Percentiles rank a stretch among this genome's conserved stretches.
These are phyloP conservation scores for Norana najaformis DNA, from an alignment of 2,888 invertebrate species.

Conservation along the genomic window DNA sequence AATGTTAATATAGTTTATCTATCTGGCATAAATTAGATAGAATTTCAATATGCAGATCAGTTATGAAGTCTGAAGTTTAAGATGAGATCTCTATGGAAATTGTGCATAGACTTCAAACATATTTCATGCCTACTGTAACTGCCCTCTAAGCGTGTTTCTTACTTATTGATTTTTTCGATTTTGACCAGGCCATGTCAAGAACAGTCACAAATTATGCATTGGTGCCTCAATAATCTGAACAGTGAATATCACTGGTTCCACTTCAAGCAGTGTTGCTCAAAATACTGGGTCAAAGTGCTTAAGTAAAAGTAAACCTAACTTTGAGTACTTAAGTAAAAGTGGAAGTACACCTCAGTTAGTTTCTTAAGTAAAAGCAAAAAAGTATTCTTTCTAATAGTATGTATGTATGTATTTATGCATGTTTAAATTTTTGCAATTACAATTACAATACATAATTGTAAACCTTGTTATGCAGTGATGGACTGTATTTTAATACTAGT, in stretches of 20 bases:
- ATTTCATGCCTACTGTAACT: neutral
- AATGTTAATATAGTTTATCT: no score
- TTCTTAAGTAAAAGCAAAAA: neutral
- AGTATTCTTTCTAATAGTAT: neutral
- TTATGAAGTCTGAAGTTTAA: no score
- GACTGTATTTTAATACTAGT: no score
- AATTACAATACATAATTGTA: no score
- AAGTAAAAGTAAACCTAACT: neutral
- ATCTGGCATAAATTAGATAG: no score
- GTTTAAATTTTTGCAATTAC: no score
- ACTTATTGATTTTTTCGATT: no score
- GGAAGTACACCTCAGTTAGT: neutral
- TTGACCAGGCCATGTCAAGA: no score
- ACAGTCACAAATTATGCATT: no score
- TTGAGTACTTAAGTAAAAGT: neutral
- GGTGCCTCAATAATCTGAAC: neutral
- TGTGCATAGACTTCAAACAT: neutral
- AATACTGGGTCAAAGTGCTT: neutral
- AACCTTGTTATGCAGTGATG: no score
- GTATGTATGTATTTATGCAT: no score
- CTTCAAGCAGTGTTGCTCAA: neutral
- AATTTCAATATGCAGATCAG: no score
- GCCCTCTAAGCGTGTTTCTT: neutral
- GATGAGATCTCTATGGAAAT: neutral
- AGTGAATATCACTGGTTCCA: neutral